Base-by-base conservation (phyloP, 2,888 invertebrate species). In the Agriopis aurantiaria region DNA sequence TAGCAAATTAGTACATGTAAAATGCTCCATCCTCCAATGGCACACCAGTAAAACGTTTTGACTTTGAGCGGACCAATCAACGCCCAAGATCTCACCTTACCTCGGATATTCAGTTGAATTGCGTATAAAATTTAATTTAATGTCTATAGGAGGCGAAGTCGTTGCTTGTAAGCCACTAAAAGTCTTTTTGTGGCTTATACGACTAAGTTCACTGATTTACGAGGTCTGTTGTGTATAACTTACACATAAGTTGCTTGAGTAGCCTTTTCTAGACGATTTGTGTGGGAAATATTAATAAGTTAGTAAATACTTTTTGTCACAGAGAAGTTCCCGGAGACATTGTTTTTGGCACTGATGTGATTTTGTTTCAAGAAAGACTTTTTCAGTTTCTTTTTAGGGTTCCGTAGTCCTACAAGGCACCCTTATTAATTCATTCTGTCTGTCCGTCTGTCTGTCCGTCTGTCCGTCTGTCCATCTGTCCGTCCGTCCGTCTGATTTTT, bases 161-260 rank as follows among this genome's bases (percentile, higher is more conserved):
- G 23, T 23, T 33, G 45, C 73, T 75, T 78, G 75, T 82, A 80
- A 81, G 75, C 81, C 71, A 73, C 73, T 80, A 80, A 83, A 82
- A 75, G 75, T 73, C 68, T 82, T 77, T 73, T 71, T 73, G 75
- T 77, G 72, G 76, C 74, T 74, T 75, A 67, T 73, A 65, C 58
- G 55, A 56, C 63, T 65, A 69, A 78, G 78, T 84, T 83, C 80
- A 80, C 73, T 75, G 64, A 70, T 70, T 70, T 70, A 70, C 46
- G 65, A 65, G 57, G 55, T 69, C 65, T 73, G 75, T 71, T 75
- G 72, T 65, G 69, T 71, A 63, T 59, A 52, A 68, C 51, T 69
- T 65, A 61, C 69, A 65, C 33, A 48, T 48, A 62, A 51, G 56
- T 65, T 65, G 7, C 14, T 52, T 46, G 58, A 53, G 51, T 62